Evolutionary conservation across 2,888 invertebrate species (phyloP), one percentile per base, ranked within the genome.

Genomic region (Drosophila robusta): DNA sequence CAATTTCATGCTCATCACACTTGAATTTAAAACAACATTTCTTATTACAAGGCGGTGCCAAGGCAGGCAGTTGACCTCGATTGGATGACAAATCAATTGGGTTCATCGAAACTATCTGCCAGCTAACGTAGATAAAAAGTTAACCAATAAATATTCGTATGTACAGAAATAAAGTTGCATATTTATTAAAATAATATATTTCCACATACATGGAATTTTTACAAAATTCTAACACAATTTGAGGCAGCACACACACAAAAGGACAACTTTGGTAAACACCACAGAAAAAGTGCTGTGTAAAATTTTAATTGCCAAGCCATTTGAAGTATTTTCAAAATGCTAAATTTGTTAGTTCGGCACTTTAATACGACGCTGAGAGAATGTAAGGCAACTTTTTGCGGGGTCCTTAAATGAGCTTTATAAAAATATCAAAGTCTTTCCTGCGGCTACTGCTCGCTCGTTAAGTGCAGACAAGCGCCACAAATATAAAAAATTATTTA

Each of bases 301-400:
- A 75, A 70, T 75, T 69, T 62, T 75, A 85, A 82, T 87, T 78
- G 79, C 58, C 45, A 38, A 55, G 4, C 6, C 39, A 14, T 47
- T 56, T 60, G 1, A 41, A 42, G 24, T 22, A 38, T 24, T 69
- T 52, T n/a, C 16, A 18, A 22, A 42, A 45, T 47, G 14, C 12
- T 11, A 49, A 52, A 63, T 57, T 36, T 50, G 54, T 32, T 57
- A 34, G 42, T 26, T 14, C 8, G 14, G 32, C 44, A 54, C 41
- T 72, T 74, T 39, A 34, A 39, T 8, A 6, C 9, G 14, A 3
- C n/a, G 24, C 16, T 26, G 11, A 29, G n/a, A 14, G n/a, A 32
- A 26, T 34, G n/a, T 4, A 41, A 12, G 12, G 44, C 44, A 45
- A 16, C 18, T 52, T 42, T 36, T 36, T 9, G 12, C 4, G 12